A percentile compares a stretch with the other conserved stretches of the same genome.
Conservation (phyloP, 2,888 invertebrate genomes). For the Drosophila anomelani region DNA sequence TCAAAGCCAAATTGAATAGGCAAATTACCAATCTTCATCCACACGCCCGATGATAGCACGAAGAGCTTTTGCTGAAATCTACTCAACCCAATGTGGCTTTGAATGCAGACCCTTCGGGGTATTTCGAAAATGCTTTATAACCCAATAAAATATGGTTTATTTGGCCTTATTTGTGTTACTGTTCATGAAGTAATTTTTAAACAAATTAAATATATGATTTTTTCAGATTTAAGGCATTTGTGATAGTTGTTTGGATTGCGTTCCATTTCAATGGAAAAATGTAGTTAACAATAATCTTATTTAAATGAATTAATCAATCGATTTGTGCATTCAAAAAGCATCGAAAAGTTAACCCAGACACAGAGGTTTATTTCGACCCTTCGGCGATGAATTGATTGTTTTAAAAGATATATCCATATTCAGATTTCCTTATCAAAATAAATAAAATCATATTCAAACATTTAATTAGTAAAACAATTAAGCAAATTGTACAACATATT, state of each 20-base stretch:
- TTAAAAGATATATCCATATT: neutral
- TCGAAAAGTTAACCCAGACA: neutral
- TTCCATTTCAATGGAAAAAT: neutral
- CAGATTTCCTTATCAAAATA: too few relatives aligned
- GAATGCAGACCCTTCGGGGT: constrained; percentile 8
- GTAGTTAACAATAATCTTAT: neutral
- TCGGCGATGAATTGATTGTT: neutral
- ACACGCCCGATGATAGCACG: constrained; percentile 8
- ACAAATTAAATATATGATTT: neutral
- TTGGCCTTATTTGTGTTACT: neutral
- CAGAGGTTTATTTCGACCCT: too few relatives aligned
- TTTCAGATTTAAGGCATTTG: neutral
- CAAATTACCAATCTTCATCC: constrained; percentile 43
- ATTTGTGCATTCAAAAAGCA: neutral
- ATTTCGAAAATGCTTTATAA: constrained; percentile 3
- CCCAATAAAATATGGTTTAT: neutral
- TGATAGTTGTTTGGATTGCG: too few relatives aligned
- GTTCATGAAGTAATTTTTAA: neutral
- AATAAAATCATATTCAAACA: neutral
- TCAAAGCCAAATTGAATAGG: constrained; percentile 64
- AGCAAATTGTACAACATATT: neutral
- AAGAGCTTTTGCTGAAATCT: constrained; percentile 19
- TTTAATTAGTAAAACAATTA: neutral
- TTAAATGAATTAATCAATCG: neutral
- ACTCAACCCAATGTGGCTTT: constrained; percentile 8